Conservation (phyloP, 2,797 vertebrate genomes). For the Peromyscus aztecus region DNA sequence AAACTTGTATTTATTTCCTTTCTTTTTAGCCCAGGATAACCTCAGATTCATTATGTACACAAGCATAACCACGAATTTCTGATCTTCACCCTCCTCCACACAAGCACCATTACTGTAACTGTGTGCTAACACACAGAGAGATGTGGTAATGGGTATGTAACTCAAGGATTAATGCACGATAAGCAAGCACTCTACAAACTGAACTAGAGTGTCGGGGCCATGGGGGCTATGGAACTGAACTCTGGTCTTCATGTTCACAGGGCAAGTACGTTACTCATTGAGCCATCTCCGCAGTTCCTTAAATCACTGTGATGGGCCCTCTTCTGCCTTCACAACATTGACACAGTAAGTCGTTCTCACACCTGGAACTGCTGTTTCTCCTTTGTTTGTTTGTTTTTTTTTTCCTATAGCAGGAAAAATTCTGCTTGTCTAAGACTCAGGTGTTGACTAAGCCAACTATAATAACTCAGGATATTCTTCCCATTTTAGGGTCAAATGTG, state of each 20-base stretch:
- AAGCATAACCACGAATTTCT: not conserved
- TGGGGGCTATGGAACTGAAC: not conserved
- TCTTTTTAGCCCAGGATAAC: not conserved
- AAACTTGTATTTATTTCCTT: not conserved
- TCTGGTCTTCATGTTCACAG: not conserved
- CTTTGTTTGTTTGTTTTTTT: not conserved
- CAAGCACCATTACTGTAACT: not conserved
- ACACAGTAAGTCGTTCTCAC: not conserved
- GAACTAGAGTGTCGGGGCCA: too few relatives aligned
- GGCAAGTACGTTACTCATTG: not conserved
- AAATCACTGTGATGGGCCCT: not conserved
- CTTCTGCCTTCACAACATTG: not conserved
- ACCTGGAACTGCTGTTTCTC: not conserved
- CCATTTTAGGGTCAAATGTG: not conserved
- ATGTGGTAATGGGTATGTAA: not conserved
- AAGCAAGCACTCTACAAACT: not conserved
- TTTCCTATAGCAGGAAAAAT: not conserved
- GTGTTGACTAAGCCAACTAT: not conserved
- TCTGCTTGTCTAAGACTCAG: not conserved
- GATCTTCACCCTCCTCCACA: not conserved
- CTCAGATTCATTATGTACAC: not conserved
- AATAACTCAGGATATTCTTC: not conserved
- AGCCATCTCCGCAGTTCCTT: not conserved
- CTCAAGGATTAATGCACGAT: not conserved
- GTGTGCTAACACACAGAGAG: not conserved